Evolutionary conservation across 1,140 invertebrate genomes (phyloP).

Genomic region (Caerostris darwini): DNA sequence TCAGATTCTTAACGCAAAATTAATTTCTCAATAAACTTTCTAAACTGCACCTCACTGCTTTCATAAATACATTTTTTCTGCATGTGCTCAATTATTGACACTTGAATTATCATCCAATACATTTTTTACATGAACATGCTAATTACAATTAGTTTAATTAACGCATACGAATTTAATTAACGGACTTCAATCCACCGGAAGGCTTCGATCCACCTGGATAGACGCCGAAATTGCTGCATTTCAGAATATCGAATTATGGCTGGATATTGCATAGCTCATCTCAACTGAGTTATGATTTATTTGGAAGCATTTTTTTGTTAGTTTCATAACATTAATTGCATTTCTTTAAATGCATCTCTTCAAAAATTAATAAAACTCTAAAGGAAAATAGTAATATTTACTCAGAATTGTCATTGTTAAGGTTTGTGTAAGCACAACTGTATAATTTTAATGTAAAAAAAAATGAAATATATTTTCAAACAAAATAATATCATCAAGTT

Average conservation of each 20-base stretch:
- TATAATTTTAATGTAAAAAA: too few species aligned
- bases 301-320: not conserved
- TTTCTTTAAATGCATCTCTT: not conserved
- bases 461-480: too few species aligned
- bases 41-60: not conserved
- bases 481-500: too few species aligned
- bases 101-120: not conserved
- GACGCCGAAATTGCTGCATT: not conserved
- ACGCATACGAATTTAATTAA: conserved; percentile 3
- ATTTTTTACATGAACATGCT: not conserved
- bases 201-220: not conserved
- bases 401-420: not conserved
- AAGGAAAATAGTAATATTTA: not conserved
- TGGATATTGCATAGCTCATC: too few species aligned
- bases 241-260: not conserved
- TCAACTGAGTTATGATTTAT: not conserved
- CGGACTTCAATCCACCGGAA: not conserved
- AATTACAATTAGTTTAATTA: not conserved
- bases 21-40: not conserved
- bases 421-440: too few species aligned
- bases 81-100: not conserved
- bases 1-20: not conserved
- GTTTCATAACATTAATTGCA: not conserved
- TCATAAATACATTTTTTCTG: not conserved
- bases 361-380: not conserved